phyloP scores from a whole-genome alignment of 2,797 vertebrate species.

The Myotis myotis region DNA sequence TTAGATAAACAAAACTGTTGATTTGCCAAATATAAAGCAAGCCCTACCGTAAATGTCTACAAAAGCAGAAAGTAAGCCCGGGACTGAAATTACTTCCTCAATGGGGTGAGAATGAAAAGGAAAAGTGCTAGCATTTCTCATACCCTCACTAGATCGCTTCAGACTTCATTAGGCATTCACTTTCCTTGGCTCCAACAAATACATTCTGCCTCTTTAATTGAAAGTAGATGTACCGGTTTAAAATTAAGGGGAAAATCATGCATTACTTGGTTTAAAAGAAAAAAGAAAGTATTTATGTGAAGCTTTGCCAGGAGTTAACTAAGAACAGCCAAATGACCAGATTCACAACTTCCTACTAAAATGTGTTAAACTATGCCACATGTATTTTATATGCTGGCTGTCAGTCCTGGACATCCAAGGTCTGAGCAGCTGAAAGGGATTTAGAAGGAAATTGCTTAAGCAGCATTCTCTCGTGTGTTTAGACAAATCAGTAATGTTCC shows the following conservation, averaged over 20 bases:
- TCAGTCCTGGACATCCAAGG: background rate
- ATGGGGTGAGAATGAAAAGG: background rate
- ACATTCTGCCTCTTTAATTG: constrained; percentile 29
- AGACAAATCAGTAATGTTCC: background rate
- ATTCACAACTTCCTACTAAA: constrained; percentile 61
- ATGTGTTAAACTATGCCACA: constrained; percentile 5
- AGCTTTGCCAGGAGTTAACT: constrained; percentile 59
- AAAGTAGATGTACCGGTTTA: constrained; percentile 51
- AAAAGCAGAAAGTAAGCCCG: background rate
- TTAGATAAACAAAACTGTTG: background rate
- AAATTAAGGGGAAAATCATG: constrained; percentile 54
- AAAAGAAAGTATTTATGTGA: constrained; percentile 54
- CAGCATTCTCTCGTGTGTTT: background rate
- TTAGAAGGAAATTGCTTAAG: background rate
- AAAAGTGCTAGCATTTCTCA: background rate
- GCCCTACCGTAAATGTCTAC: background rate
- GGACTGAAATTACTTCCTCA: background rate
- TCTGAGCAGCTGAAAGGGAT: constrained; percentile 5
- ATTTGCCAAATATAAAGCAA: constrained; percentile 1
- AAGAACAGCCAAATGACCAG: constrained; percentile 54
- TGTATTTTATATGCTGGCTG: background rate
- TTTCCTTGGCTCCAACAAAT: constrained; percentile 43
- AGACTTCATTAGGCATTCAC: background rate
- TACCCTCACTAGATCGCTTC: background rate
- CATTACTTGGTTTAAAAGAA: constrained; percentile 54